A percentile compares a stretch with the other conserved stretches of the same genome.
Conservation (phyloP, 1,140 invertebrate genomes). For the Caenorhabditis tropicalis region DNA sequence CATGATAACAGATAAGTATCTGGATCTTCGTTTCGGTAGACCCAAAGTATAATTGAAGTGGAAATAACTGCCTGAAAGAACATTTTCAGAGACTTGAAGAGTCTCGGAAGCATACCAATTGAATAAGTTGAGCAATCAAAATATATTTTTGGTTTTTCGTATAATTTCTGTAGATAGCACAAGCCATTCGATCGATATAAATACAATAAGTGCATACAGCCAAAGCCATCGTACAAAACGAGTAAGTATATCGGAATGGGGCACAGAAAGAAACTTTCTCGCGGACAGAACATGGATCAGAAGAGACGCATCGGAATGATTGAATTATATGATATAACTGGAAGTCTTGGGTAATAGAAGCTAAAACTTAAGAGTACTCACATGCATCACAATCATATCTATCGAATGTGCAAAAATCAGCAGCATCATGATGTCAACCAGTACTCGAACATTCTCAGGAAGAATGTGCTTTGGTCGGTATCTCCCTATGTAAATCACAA, state of each 20-base stretch:
- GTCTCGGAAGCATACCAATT: background rate
- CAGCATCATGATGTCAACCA: background rate
- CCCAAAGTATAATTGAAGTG: background rate
- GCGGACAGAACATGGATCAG: background rate
- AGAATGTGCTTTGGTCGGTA: background rate
- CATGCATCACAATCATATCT: constrained; percentile 19
- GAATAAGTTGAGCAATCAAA: background rate
- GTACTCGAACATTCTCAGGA: constrained; percentile 1
- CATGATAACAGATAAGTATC: background rate
- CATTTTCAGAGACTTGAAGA: background rate
- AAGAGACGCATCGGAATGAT: background rate
- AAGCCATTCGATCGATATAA: background rate
- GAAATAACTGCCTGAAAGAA: background rate
- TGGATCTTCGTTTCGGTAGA: background rate
- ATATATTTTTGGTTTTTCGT: background rate
- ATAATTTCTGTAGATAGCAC: background rate
- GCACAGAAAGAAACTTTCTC: constrained; percentile 28
- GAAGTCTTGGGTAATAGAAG: background rate
- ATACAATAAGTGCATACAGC: constrained; percentile 4
- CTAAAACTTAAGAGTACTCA: background rate
- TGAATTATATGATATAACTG: background rate
- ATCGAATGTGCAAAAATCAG: background rate
- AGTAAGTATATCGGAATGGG: background rate
- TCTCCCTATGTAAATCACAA: background rate
- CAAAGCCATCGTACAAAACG: constrained; percentile 3